These are phyloP conservation scores for Phocoena sinus DNA, from an alignment of 2,113 vertebrate genomes.

Conservation along the genomic window DNA sequence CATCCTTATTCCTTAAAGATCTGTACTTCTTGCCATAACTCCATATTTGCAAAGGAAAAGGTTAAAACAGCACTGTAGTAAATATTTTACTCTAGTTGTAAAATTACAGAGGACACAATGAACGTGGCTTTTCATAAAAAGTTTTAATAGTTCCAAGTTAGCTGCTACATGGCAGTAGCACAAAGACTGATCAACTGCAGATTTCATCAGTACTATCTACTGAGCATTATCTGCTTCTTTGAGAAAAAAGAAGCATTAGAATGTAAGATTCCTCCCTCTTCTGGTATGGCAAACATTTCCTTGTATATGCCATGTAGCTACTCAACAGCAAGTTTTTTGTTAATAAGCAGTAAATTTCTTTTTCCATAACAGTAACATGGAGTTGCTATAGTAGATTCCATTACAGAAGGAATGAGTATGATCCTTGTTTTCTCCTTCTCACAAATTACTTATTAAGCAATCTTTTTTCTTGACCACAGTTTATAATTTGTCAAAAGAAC, in stretches of 20 bases:
- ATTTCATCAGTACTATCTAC: conserved; percentile 87
- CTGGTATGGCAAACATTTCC: neutral
- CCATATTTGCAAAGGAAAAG: neutral
- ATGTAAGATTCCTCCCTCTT: neutral
- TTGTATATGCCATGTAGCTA: neutral
- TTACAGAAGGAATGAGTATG: neutral
- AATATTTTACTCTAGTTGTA: neutral
- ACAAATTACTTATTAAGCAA: neutral
- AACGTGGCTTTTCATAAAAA: neutral
- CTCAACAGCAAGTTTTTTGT: conserved; percentile 89
- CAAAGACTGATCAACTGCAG: conserved; percentile 87
- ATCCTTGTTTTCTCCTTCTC: neutral
- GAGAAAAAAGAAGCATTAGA: neutral
- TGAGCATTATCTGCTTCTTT: conserved; percentile 87
- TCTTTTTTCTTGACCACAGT: conserved; percentile 79
- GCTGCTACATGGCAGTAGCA: conserved; percentile 86
- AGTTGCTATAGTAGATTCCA: conserved; percentile 86
- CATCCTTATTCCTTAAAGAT: conserved; percentile 8
- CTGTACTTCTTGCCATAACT: conserved; percentile 16
- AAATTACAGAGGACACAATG: neutral
- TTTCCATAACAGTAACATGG: conserved; percentile 83
- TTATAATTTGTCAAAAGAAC: conserved; percentile 91
- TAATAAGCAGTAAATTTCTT: conserved; percentile 81
- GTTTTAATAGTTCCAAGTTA: conserved; percentile 67
- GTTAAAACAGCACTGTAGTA: neutral